phyloP scores from a whole-genome alignment of 92 coral and sea anemone genomes.

The Umimayanthus chanpuru region DNA sequence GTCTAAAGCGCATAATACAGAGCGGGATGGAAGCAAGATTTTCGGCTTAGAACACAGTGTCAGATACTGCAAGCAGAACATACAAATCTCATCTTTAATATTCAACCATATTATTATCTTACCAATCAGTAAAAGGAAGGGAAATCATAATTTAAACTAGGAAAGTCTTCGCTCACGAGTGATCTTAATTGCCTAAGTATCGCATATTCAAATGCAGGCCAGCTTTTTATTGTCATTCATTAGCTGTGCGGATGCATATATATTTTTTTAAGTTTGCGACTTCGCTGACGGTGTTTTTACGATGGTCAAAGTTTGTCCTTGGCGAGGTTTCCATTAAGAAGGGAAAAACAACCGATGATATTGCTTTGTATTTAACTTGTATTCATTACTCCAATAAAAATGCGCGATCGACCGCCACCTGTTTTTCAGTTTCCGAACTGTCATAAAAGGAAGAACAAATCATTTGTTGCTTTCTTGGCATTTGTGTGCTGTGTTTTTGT shows the following conservation, averaged over 20 bases:
- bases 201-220: constrained; percentile 38
- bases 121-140: neutral
- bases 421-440: constrained; percentile 17
- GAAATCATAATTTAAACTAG: constrained; percentile 6
- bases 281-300: neutral
- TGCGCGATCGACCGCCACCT: constrained; percentile 7
- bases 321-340: neutral
- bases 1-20: constrained; percentile 2
- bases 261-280: constrained; percentile 3
- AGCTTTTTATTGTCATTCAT: constrained; percentile 37
- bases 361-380: neutral
- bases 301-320: neutral
- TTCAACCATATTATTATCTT: neutral
- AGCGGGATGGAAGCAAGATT: neutral
- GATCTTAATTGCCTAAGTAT: constrained; percentile 32
- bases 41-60: neutral
- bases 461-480: constrained; percentile 15
- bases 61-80: neutral
- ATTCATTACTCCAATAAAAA: constrained; percentile 2
- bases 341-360: constrained; percentile 9
- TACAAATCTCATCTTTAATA: neutral
- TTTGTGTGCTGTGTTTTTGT: constrained; percentile 13
- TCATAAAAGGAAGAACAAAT: constrained; percentile 3
- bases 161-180: neutral
- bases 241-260: neutral